Conservation (phyloP, 2,888 invertebrate genomes). For the Leptinotarsa juncta region DNA sequence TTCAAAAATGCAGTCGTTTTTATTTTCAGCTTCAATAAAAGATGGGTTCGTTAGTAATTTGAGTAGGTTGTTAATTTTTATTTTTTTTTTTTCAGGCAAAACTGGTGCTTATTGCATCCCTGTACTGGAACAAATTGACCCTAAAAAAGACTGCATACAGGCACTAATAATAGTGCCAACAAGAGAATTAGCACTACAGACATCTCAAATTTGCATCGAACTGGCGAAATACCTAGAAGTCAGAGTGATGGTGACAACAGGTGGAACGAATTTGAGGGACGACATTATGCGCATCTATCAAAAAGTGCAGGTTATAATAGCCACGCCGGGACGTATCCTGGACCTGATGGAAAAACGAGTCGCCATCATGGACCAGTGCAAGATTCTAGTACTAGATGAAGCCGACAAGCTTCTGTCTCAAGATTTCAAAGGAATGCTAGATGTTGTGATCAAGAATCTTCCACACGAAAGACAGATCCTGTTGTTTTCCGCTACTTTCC, state of each 20-base stretch:
- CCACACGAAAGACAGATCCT: constrained; percentile 97
- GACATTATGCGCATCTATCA: constrained; percentile 99
- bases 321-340: constrained; percentile 98
- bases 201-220: constrained; percentile 99
- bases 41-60: too few relatives aligned
- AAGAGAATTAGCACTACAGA: constrained; percentile 97
- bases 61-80: too few relatives aligned
- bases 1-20: too few relatives aligned
- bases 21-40: too few relatives aligned
- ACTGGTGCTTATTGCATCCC: constrained; percentile 99
- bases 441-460: constrained; percentile 94
- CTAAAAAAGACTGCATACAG: constrained; percentile 93
- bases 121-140: constrained; percentile 94
- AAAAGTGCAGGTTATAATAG: constrained; percentile 98
- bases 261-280: constrained; percentile 96
- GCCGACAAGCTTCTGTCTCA: constrained; percentile 98
- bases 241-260: constrained; percentile 99
- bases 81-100: constrained; percentile 69
- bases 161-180: constrained; percentile 99
- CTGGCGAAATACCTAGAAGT: constrained; percentile 95
- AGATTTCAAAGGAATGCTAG: constrained; percentile 93
- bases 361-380: constrained; percentile 91
- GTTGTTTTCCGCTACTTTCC: constrained; percentile 99
- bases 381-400: constrained; percentile 97
- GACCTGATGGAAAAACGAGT: constrained; percentile 97